Evolutionary conservation across 2,797 vertebrate genomes (phyloP).

Genomic region (Adrianichthys oophorus): DNA sequence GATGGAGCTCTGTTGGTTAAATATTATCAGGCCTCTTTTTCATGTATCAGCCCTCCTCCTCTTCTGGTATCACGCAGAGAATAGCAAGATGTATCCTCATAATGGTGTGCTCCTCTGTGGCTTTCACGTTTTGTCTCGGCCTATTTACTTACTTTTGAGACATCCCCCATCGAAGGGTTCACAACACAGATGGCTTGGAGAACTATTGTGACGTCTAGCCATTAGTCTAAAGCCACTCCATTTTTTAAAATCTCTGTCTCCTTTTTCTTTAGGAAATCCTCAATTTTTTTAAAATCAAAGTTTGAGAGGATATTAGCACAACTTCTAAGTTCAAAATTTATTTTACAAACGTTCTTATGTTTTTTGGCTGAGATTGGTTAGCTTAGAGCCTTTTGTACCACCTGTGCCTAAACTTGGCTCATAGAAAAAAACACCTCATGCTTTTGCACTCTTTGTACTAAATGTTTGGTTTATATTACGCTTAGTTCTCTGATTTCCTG

Average conservation of each 20-base stretch:
- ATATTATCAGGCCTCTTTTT: constrained; percentile 79
- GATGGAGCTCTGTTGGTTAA: constrained; percentile 78
- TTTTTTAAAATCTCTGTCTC: constrained; percentile 8
- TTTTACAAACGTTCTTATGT: no score
- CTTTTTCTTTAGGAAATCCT: background rate
- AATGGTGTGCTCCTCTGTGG: constrained; percentile 72
- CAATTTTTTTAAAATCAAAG: background rate
- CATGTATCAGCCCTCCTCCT: constrained; percentile 50
- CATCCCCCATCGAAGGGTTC: constrained; percentile 46
- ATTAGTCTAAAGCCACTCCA: constrained; percentile 32
- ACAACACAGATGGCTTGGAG: constrained; percentile 68
- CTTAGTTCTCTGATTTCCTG: no score
- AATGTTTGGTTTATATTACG: no score
- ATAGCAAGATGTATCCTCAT: constrained; percentile 62
- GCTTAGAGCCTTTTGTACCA: no score
- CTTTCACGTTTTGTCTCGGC: constrained; percentile 69
- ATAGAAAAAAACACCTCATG: no score
- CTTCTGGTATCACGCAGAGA: constrained; percentile 55
- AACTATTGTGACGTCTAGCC: constrained; percentile 48
- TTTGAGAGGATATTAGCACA: background rate
- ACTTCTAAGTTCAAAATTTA: no score
- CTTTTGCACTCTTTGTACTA: no score
- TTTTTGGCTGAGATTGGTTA: no score
- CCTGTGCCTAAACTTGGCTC: no score
- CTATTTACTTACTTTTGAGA: constrained; percentile 66